Conservation (phyloP, 2,888 invertebrate species). For the Junonia oenone region DNA sequence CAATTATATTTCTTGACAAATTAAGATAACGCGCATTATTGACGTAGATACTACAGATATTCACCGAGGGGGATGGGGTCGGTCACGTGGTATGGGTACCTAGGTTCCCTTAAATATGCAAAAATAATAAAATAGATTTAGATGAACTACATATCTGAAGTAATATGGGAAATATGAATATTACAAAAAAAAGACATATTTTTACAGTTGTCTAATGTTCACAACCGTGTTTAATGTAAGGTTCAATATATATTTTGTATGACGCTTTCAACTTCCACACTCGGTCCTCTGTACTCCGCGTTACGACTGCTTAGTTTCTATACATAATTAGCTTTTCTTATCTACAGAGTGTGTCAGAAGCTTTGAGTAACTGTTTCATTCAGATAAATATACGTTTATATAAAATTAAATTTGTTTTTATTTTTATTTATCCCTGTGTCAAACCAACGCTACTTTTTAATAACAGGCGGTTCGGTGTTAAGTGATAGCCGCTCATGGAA, state of each 20-base stretch:
- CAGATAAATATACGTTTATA: conserved; percentile 59
- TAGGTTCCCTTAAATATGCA: too few species aligned
- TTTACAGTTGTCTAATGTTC: conserved; percentile 14
- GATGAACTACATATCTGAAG: background rate
- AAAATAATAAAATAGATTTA: background rate
- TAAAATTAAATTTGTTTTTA: conserved; percentile 39
- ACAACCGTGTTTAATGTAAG: conserved; percentile 7
- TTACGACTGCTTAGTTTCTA: conserved; percentile 31
- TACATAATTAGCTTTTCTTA: conserved; percentile 37
- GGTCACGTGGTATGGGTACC: too few species aligned
- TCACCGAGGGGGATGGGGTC: too few species aligned
- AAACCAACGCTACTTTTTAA: background rate
- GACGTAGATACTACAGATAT: too few species aligned
- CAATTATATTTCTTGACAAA: too few species aligned
- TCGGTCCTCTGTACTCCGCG: conserved; percentile 5
- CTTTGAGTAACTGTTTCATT: conserved; percentile 51
- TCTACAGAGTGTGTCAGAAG: conserved; percentile 43
- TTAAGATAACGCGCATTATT: too few species aligned
- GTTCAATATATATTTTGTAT: conserved; percentile 11
- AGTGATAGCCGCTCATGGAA: too few species aligned
- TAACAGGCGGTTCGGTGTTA: too few species aligned
- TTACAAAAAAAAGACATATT: background rate
- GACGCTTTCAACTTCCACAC: conserved; percentile 4
- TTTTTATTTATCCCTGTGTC: conserved; percentile 10
- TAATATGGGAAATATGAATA: background rate